Evolutionary conservation across 2,797 vertebrate species (phyloP).

Genomic region (Brachyalestes nurse): DNA sequence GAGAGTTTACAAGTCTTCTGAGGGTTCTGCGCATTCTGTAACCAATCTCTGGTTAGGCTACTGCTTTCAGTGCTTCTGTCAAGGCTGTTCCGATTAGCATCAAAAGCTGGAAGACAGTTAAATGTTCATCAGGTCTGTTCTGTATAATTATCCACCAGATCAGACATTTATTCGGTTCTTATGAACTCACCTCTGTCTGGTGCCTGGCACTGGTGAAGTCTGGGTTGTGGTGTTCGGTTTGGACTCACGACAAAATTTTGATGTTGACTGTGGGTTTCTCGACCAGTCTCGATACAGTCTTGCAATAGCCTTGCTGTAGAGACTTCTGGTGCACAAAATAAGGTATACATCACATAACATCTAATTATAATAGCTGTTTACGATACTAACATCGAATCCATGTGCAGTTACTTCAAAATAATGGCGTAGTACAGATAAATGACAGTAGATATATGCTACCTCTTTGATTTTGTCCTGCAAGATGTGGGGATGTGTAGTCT

Average conservation of each 20-base stretch:
- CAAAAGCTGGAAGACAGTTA: conserved; percentile 28
- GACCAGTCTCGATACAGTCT: neutral
- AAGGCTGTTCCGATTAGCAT: neutral
- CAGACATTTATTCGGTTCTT: neutral
- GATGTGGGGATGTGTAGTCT: neutral
- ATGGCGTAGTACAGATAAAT: neutral
- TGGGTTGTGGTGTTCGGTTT: conserved; percentile 1
- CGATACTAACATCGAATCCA: neutral
- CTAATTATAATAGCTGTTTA: neutral
- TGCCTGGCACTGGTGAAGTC: neutral
- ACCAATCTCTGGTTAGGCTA: neutral
- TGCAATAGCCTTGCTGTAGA: neutral
- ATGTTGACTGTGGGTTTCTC: neutral
- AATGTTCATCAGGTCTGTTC: neutral
- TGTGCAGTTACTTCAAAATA: neutral
- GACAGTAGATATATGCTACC: neutral
- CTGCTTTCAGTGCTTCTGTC: neutral
- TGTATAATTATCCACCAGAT: neutral
- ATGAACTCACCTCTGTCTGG: conserved; percentile 9
- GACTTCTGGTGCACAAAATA: conserved; percentile 9
- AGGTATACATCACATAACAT: neutral
- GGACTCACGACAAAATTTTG: neutral
- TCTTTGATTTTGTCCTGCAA: neutral
- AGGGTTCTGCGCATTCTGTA: neutral
- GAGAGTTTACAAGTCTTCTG: neutral